A percentile compares a stretch with the other conserved stretches of the same genome.
Conservation (phyloP, 2,888 invertebrate genomes). For the Chouioia cunea region DNA sequence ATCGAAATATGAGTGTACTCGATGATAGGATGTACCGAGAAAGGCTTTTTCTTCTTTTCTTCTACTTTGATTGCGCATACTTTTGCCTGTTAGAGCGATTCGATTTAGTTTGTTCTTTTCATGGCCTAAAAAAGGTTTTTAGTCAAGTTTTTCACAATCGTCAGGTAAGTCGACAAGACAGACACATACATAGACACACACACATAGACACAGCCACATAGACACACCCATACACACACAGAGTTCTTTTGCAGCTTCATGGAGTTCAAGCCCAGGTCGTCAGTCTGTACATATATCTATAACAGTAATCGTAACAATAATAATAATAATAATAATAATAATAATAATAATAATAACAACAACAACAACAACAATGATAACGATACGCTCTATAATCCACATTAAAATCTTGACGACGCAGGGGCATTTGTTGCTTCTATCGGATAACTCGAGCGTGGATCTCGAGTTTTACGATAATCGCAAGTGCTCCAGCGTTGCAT, state of each 20-base stretch:
- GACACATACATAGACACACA: no score
- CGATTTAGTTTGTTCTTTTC: constrained; percentile 66
- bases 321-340: constrained; percentile 5
- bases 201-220: no score
- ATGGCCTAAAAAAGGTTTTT: constrained; percentile 61
- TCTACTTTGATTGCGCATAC: constrained; percentile 19
- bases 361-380: neutral
- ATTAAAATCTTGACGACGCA: constrained; percentile 56
- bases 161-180: constrained; percentile 56
- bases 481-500: constrained; percentile 43
- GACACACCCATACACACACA: no score
- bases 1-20: constrained; percentile 45
- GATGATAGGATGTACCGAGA: constrained; percentile 25
- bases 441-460: constrained; percentile 56
- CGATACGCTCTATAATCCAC: constrained; percentile 43
- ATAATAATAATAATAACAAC: no score
- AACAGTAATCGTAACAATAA: no score
- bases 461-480: constrained; percentile 31
- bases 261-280: constrained; percentile 37
- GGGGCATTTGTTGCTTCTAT: constrained; percentile 60
- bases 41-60: constrained; percentile 38
- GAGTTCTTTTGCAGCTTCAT: constrained; percentile 41
- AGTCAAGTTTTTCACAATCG: constrained; percentile 54
- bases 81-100: constrained; percentile 33
- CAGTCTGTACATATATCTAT: constrained; percentile 36